Percentiles rank a stretch among this genome's conserved stretches.
Evolutionary conservation across 1,140 invertebrate genomes (phyloP).

Genomic region (Octopus sinensis): DNA sequence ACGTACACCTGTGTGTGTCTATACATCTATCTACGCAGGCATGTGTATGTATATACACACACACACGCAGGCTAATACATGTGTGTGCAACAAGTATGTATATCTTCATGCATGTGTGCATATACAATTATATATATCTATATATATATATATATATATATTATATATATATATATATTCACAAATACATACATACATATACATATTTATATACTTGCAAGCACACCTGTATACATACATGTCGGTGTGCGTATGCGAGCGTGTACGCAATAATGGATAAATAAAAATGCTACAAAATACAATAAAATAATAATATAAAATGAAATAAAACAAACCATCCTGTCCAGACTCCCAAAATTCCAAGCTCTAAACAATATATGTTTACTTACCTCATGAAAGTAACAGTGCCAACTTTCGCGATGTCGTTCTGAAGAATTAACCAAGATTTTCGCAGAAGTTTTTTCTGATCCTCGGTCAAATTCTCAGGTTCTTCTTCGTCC

Average conservation of each 20-base stretch:
- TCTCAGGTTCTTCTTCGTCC: too few species aligned
- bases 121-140: neutral
- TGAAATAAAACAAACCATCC: too few species aligned
- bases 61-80: neutral
- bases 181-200: neutral
- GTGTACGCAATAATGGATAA: neutral
- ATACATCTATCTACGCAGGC: neutral
- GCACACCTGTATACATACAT: neutral
- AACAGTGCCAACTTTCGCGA: neutral
- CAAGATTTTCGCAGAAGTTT: neutral
- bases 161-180: neutral
- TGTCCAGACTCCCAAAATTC: too few species aligned
- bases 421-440: neutral
- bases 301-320: too few species aligned
- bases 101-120: neutral
- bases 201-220: neutral
- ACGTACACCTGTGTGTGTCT: neutral
- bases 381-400: constrained; percentile 3
- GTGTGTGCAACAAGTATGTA: neutral
- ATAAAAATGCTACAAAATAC: too few species aligned
- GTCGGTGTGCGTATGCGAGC: neutral
- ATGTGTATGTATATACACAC: neutral
- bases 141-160: constrained; percentile 5
- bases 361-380: too few species aligned
- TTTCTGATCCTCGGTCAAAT: neutral